These are phyloP conservation scores for Squalus acanthias DNA, from an alignment of 2,797 vertebrate genomes.

Conservation along the genomic window DNA sequence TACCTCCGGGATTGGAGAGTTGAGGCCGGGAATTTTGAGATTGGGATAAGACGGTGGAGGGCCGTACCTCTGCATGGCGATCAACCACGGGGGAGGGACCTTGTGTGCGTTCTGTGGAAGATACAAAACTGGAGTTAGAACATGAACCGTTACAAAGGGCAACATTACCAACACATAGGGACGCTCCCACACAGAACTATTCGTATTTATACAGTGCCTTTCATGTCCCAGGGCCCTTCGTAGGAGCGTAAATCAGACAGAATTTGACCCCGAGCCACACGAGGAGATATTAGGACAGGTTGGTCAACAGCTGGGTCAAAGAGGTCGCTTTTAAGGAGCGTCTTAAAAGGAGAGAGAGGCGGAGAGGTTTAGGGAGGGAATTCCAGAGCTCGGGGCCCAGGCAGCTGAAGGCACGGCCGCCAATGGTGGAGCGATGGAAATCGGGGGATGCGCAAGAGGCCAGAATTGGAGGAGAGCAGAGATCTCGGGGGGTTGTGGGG, in stretches of 20 bases:
- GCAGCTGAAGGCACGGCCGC: no score
- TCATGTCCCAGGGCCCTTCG: background rate
- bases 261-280: no score
- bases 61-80: constrained; percentile 90
- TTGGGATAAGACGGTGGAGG: constrained; percentile 91
- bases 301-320: no score
- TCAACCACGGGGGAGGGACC: constrained; percentile 87
- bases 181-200: background rate
- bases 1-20: constrained; percentile 87
- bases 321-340: no score
- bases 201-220: no score
- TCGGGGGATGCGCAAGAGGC: no score
- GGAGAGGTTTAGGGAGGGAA: background rate
- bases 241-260: background rate
- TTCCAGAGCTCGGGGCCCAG: background rate
- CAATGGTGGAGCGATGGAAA: no score
- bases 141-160: background rate
- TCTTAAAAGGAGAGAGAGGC: background rate
- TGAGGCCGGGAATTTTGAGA: constrained; percentile 85
- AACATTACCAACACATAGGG: background rate
- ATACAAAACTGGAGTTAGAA: background rate
- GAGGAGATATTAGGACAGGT: background rate
- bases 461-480: background rate
- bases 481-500: background rate
- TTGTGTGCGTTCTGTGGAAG: constrained; percentile 78